Percentiles rank a stretch among this genome's conserved stretches.
Evolutionary conservation across 2,797 vertebrate genomes (phyloP).

Genomic region (Lithobates pipiens): DNA sequence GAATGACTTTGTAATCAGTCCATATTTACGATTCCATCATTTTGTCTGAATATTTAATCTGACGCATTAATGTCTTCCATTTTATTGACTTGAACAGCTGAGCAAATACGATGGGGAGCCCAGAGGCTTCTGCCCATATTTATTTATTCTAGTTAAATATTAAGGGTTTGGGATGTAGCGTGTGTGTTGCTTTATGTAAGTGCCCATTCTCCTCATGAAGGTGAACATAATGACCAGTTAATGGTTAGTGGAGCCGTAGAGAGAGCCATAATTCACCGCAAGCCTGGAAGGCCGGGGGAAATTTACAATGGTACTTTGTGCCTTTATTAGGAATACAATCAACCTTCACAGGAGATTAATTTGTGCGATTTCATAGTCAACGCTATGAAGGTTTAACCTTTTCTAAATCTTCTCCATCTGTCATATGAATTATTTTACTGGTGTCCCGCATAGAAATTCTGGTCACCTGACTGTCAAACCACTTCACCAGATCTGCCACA

Average conservation of each 20-base stretch:
- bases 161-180: background rate
- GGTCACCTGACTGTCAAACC: too few relatives aligned
- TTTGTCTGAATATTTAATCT: too few relatives aligned
- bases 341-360: slow-evolving; percentile 45
- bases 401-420: too few relatives aligned
- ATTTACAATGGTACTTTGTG: slow-evolving; percentile 40
- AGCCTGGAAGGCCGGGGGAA: background rate
- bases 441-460: too few relatives aligned
- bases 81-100: background rate
- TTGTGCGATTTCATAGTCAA: slow-evolving; percentile 1
- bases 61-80: background rate
- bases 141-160: slow-evolving; percentile 27
- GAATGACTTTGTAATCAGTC: too few relatives aligned
- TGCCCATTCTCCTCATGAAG: slow-evolving; percentile 17
- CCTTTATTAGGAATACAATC: slow-evolving; percentile 21
- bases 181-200: background rate
- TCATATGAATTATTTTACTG: too few relatives aligned
- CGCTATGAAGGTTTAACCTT: background rate
- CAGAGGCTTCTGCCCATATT: background rate
- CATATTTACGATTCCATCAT: too few relatives aligned
- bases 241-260: background rate
- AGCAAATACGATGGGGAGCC: slow-evolving; percentile 9
- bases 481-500: too few relatives aligned
- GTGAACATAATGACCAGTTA: slow-evolving; percentile 32
- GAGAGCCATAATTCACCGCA: slow-evolving; percentile 34